These are phyloP conservation scores for Tapirus indicus DNA, from an alignment of 2,797 vertebrate genomes.

Conservation along the genomic window DNA sequence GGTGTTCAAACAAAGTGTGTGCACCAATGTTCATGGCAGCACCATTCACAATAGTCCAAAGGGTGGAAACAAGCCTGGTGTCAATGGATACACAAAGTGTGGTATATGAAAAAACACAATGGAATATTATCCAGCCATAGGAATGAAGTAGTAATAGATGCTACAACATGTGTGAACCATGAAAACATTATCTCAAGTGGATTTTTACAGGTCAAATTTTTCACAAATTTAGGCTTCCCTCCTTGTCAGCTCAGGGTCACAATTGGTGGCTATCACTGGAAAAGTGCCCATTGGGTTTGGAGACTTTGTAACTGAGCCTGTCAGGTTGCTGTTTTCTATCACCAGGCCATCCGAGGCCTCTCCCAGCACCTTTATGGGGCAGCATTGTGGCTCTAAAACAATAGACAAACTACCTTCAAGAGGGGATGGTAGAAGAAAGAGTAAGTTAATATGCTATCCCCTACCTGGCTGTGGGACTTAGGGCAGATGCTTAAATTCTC, in stretches of 20 bases:
- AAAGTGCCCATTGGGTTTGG: not conserved
- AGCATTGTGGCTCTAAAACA: fast-evolving
- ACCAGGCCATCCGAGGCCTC: not conserved
- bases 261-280: fast-evolving
- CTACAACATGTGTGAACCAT: fast-evolving
- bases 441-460: not conserved
- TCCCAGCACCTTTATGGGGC: too few relatives aligned
- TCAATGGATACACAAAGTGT: too few relatives aligned
- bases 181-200: not conserved
- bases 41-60: not conserved
- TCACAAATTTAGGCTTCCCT: not conserved
- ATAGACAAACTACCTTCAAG: not conserved
- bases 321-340: too few relatives aligned
- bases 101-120: not conserved
- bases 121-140: not conserved
- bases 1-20: not conserved
- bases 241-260: too few relatives aligned
- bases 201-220: not conserved
- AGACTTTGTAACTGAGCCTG: too few relatives aligned
- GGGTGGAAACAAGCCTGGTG: too few relatives aligned
- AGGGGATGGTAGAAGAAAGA: not conserved
- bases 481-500: too few relatives aligned
- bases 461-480: not conserved
- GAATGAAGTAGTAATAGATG: not conserved
- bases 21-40: fast-evolving